phyloP scores from a whole-genome alignment of 2,113 vertebrate species.

The Ciconia boyciana region DNA sequence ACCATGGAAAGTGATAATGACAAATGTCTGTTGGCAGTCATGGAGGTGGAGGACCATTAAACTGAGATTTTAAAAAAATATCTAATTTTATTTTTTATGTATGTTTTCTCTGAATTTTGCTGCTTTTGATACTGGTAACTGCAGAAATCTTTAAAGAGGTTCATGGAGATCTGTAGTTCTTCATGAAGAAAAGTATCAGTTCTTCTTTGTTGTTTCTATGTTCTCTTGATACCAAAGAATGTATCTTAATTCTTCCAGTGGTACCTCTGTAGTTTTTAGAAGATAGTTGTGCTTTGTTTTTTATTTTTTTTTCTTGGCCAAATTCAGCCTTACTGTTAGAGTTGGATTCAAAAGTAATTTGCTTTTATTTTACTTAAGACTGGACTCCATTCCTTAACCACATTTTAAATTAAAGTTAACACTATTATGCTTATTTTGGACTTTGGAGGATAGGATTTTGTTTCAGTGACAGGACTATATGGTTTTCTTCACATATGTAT shows the following conservation, averaged over 20 bases:
- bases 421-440: background rate
- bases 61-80: background rate
- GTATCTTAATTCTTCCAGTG: background rate
- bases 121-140: background rate
- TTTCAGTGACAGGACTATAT: background rate
- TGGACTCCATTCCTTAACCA: background rate
- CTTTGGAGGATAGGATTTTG: background rate
- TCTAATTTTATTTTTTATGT: no score
- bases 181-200: background rate
- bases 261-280: background rate
- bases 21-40: background rate
- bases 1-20: background rate
- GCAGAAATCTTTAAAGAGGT: background rate
- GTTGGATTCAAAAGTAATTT: background rate
- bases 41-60: background rate
- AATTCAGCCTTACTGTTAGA: background rate
- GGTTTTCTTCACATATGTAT: background rate
- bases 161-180: background rate
- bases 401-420: background rate
- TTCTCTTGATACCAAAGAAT: background rate
- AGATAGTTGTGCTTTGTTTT: no score
- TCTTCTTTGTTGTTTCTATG: background rate
- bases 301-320: background rate
- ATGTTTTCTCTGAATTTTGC: background rate
- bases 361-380: background rate